Conservation (phyloP, 1,140 invertebrate genomes). For the Bombus soroeensis region DNA sequence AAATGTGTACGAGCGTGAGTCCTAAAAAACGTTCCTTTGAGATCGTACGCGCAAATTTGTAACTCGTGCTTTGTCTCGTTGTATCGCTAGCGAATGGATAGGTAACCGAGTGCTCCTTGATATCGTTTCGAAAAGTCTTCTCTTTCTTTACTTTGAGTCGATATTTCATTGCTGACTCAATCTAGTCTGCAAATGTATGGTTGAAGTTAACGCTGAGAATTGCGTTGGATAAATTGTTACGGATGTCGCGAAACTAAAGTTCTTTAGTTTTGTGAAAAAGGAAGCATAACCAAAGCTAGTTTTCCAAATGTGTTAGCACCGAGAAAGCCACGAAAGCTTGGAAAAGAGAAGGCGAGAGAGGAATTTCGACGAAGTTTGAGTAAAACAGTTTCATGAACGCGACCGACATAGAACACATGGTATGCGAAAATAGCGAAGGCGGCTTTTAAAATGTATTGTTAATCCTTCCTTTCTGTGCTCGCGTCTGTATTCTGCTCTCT, state of each 20-base stretch:
- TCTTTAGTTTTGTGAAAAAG: background rate
- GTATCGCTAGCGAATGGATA: background rate
- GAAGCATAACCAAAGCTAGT: conserved; percentile 18
- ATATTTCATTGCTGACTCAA: background rate
- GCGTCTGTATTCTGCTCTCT: background rate
- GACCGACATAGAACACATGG: background rate
- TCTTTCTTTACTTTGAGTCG: background rate
- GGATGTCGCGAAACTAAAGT: background rate
- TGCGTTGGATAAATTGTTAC: background rate
- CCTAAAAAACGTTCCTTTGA: background rate
- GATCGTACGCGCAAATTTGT: background rate
- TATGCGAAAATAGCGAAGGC: conserved; percentile 24
- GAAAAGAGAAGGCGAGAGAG: background rate
- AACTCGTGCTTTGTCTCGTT: background rate
- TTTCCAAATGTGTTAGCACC: conserved; percentile 30
- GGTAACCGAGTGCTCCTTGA: background rate
- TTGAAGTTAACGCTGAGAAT: background rate
- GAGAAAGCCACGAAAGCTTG: background rate
- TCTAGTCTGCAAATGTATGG: background rate
- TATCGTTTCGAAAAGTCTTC: background rate
- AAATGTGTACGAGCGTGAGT: background rate
- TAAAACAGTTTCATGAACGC: conserved; percentile 3
- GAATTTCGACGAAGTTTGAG: conserved; percentile 27
- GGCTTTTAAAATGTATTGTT: conserved; percentile 39
- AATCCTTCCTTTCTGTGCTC: conserved; percentile 11